These are phyloP conservation scores for Plectrocnemia conspersa DNA, from an alignment of 1,140 invertebrate genomes.

Conservation along the genomic window DNA sequence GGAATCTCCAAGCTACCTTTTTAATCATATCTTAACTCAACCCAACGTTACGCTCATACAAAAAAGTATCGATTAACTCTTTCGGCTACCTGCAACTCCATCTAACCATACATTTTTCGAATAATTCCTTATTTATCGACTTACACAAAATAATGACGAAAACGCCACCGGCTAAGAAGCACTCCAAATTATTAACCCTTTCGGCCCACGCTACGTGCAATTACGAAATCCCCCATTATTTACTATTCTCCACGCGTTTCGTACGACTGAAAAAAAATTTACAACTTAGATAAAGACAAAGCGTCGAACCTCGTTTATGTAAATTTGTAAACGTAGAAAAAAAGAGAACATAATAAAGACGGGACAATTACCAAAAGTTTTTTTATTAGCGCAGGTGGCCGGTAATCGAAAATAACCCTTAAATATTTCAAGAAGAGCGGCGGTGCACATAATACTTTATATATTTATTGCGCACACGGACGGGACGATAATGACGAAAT, in stretches of 20 bases:
- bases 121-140: no score
- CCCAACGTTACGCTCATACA: no score
- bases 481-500: no score
- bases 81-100: no score
- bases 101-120: no score
- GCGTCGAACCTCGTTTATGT: slow-evolving; percentile 30
- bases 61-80: no score
- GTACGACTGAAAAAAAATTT: no score
- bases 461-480: no score
- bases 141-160: no score
- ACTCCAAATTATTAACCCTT: background rate
- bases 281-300: slow-evolving; percentile 28
- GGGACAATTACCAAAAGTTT: slow-evolving; percentile 27
- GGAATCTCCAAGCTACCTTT: no score
- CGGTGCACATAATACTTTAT: no score
- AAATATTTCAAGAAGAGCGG: slow-evolving; percentile 2
- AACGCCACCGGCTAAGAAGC: background rate
- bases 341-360: slow-evolving; percentile 25
- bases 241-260: slow-evolving; percentile 20
- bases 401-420: slow-evolving; percentile 16
- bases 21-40: no score
- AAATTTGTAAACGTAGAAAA: slow-evolving; percentile 25
- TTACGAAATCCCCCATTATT: slow-evolving; percentile 13
- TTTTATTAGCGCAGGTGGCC: slow-evolving; percentile 28
- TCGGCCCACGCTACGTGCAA: background rate